Conservation (phyloP, 2,888 invertebrate genomes). For the Calliopum simillimum region DNA sequence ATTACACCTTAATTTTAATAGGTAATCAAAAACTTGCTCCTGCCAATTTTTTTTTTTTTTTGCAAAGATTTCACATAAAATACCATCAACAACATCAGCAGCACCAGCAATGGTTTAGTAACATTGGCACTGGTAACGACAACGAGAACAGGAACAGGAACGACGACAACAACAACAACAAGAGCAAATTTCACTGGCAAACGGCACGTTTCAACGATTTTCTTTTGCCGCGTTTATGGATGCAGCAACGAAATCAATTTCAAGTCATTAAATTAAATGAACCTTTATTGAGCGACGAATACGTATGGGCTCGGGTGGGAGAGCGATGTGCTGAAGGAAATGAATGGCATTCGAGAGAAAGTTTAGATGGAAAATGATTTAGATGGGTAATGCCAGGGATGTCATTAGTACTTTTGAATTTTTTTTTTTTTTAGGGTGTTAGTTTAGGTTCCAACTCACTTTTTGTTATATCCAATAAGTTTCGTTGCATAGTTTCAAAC, state of each 20-base stretch:
- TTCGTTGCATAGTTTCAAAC: too few relatives aligned
- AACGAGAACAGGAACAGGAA: not conserved
- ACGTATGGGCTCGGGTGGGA: not conserved
- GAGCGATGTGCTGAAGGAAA: too few relatives aligned
- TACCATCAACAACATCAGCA: not conserved
- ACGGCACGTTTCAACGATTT: constrained; percentile 59
- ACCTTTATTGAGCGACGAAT: constrained; percentile 53
- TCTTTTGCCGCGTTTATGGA: constrained; percentile 45
- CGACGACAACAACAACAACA: constrained; percentile 8
- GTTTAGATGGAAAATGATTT: too few relatives aligned
- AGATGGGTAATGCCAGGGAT: too few relatives aligned
- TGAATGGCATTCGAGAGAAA: too few relatives aligned
- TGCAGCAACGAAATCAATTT: constrained; percentile 60
- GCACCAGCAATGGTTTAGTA: too few relatives aligned
- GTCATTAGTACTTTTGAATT: too few relatives aligned
- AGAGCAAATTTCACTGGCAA: constrained; percentile 34
- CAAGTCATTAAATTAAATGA: constrained; percentile 62
- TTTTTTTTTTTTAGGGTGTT: too few relatives aligned
- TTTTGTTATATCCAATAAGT: too few relatives aligned
- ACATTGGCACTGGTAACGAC: too few relatives aligned
- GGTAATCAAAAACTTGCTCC: constrained; percentile 56
- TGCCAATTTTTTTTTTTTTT: not conserved
- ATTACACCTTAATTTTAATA: constrained; percentile 57
- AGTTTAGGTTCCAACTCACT: too few relatives aligned
- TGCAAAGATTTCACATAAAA: not conserved